A percentile compares a stretch with the other conserved stretches of the same genome.
These are phyloP conservation scores for Collichthys lucidus DNA, from an alignment of 2,113 vertebrate genomes.

Conservation along the genomic window DNA sequence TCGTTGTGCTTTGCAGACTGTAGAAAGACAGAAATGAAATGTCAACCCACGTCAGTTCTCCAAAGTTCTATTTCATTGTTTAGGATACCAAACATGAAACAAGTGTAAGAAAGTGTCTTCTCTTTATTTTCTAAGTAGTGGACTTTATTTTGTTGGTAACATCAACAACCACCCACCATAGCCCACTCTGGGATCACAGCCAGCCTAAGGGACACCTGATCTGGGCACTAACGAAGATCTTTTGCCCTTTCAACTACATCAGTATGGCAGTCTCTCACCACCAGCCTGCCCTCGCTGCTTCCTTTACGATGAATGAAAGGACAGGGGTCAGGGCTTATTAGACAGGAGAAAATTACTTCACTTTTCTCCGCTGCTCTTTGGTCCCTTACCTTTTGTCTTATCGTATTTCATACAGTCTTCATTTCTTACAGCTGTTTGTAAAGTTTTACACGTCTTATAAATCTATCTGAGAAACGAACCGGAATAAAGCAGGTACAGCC, in stretches of 20 bases:
- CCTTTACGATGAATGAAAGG: conserved; percentile 36
- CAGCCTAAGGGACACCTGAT: conserved; percentile 62
- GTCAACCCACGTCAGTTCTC: not conserved
- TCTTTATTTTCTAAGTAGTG: conserved; percentile 29
- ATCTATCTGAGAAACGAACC: not conserved
- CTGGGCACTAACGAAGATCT: conserved; percentile 62
- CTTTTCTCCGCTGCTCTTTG: conserved; percentile 45
- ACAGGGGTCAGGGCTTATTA: conserved; percentile 29
- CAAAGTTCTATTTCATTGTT: not conserved
- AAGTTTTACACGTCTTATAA: not conserved
- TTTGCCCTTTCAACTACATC: conserved; percentile 54
- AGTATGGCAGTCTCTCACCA: conserved; percentile 22
- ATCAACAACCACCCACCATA: not conserved
- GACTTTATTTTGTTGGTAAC: conserved; percentile 53
- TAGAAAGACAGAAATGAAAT: not conserved
- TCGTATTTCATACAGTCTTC: not conserved
- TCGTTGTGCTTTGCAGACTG: not conserved
- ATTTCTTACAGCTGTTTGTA: not conserved
- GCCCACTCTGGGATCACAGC: conserved; percentile 50
- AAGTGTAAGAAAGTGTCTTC: not conserved
- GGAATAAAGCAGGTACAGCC: not conserved
- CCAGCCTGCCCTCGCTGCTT: conserved; percentile 25
- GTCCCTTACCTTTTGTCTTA: not conserved
- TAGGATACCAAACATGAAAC: not conserved
- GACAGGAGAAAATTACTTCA: conserved; percentile 34